Evolutionary conservation across 2,113 vertebrate genomes (phyloP).

Genomic region (Elgaria multicarinata): DNA sequence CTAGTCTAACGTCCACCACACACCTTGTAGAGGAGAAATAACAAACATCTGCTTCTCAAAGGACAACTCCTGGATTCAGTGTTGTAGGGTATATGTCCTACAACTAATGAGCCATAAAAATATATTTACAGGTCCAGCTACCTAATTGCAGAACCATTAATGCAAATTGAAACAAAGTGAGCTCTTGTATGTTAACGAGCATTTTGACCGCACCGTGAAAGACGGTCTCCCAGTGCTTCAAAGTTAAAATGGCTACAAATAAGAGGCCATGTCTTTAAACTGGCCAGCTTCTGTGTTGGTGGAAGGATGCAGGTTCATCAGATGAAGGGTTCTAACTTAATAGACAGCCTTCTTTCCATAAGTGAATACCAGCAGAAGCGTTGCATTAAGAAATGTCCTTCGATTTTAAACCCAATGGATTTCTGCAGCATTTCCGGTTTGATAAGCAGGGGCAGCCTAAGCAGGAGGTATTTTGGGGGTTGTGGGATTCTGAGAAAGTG

Average conservation of each 20-base stretch:
- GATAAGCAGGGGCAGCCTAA: too few species aligned
- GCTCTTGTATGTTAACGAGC: constrained; percentile 5
- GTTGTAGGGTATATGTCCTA: not conserved
- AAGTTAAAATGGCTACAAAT: constrained; percentile 17
- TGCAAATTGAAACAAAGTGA: constrained; percentile 40
- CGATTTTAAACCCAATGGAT: too few species aligned
- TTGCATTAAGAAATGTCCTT: not conserved
- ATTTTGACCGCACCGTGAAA: not conserved
- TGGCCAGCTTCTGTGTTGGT: not conserved
- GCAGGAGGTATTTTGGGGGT: too few species aligned
- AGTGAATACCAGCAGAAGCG: not conserved
- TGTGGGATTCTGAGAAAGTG: too few species aligned
- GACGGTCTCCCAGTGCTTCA: not conserved
- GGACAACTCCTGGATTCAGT: not conserved
- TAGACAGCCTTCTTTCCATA: not conserved
- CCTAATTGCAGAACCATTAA: not conserved
- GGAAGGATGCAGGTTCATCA: not conserved
- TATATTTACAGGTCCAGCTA: constrained; percentile 1
- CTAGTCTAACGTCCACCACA: not conserved
- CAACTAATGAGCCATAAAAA: not conserved
- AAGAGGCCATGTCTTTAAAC: not conserved
- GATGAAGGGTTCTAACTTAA: not conserved
- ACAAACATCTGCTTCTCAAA: not conserved
- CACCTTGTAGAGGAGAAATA: not conserved
- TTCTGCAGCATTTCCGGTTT: too few species aligned